Percentiles rank a stretch among this genome's conserved stretches.
Conservation (phyloP, 1,140 invertebrate genomes). For the Agrilus planipennis region DNA sequence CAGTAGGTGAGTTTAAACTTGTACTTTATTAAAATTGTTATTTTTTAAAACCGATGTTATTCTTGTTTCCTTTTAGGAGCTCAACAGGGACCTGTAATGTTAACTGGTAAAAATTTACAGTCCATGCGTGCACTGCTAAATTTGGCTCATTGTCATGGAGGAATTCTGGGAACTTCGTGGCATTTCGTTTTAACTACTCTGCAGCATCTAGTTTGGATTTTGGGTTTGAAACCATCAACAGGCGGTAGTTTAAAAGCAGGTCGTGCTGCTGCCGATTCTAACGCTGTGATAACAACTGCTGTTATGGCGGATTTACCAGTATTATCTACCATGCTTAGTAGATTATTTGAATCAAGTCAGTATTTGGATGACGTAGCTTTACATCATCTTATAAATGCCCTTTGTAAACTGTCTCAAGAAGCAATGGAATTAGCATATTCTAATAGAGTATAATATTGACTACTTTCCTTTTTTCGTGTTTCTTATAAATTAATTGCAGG, state of each 20-base stretch:
- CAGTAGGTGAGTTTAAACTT: constrained; percentile 40
- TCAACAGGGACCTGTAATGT: constrained; percentile 92
- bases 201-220: constrained; percentile 95
- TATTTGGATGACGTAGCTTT: constrained; percentile 89
- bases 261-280: constrained; percentile 57
- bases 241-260: constrained; percentile 82
- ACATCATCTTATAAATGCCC: constrained; percentile 91
- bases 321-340: constrained; percentile 82
- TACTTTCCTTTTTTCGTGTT: too few relatives aligned
- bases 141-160: constrained; percentile 84
- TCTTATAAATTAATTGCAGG: constrained; percentile 40
- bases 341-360: constrained; percentile 89
- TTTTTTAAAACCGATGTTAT: too few relatives aligned
- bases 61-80: constrained; percentile 46
- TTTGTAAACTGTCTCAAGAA: constrained; percentile 92
- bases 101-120: constrained; percentile 95
- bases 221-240: constrained; percentile 88
- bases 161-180: constrained; percentile 87
- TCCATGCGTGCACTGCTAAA: constrained; percentile 85
- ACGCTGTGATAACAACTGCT: constrained; percentile 88
- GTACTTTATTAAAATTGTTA: too few relatives aligned
- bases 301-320: constrained; percentile 94
- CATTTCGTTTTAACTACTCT: constrained; percentile 89
- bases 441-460: constrained; percentile 50
- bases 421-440: constrained; percentile 95